Base-by-base conservation (phyloP, 1,140 invertebrate genomes). In the Musca vetustissima region DNA sequence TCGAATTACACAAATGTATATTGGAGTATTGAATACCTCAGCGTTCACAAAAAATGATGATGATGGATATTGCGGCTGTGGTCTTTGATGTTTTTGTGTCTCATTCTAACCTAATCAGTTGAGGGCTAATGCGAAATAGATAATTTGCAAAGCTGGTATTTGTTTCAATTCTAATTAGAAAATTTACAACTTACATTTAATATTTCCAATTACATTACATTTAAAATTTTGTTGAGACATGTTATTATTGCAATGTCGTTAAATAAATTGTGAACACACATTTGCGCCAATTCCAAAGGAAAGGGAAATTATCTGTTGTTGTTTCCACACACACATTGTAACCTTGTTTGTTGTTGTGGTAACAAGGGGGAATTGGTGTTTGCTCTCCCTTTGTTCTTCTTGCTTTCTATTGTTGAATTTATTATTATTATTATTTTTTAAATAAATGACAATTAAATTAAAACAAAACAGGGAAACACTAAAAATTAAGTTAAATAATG, bases 291-390 rank as follows among this genome's bases (percentile, higher is more conserved):
- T 8, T 4, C 49, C 6, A 21, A 36, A 61, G 57, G 57, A 61
- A 61, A 61, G 36, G 57, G 57, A 61, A 61, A 36, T 61, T 61
- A 61, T 61, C 28, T 43, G 57, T 61, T 61, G 55, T 25, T 32
- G 19, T 55, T 55, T 55, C 13, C 11, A 21, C 8, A 7, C 11
- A 21, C 8, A 7, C 21, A 22, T 36, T 43, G 22, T 7, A 64
- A 21, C 1, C 21, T 14, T 7, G 61, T 71, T 69, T 28, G 28
- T 28, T 28, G 28, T 28, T 28, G 28, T n/a, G n/a, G n/a, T n/a
- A n/a, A n/a, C n/a, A n/a, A n/a, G n/a, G n/a, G n/a, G n/a, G n/a
- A n/a, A n/a, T n/a, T n/a, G n/a, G n/a, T n/a, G n/a, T 32, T 32
- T 32, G 28, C 4, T 9, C 28, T 32, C 9, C 7, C 36, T 43